Conservation (phyloP, 1,140 invertebrate species). For the Cyphomyrmex costatus region DNA sequence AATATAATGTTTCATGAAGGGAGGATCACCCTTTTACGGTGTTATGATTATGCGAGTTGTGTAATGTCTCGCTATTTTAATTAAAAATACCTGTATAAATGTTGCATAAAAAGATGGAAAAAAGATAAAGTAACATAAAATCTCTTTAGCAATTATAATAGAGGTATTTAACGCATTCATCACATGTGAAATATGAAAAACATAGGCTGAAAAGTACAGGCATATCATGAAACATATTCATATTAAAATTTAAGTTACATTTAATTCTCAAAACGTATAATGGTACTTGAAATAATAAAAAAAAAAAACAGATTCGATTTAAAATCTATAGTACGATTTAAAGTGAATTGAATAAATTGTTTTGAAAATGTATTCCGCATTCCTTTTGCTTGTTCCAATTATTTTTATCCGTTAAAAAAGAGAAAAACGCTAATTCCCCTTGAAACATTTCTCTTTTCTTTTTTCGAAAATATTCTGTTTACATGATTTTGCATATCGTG, state of each 20-base stretch:
- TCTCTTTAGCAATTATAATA: neutral
- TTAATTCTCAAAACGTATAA: neutral
- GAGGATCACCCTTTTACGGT: neutral
- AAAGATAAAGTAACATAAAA: neutral
- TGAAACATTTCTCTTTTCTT: neutral
- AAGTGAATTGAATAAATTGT: neutral
- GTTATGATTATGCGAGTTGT: neutral
- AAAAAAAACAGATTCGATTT: too few relatives aligned
- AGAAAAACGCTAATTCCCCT: neutral
- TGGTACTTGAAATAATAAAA: neutral
- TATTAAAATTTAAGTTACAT: neutral
- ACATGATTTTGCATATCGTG: constrained; percentile 36
- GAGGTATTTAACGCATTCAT: constrained; percentile 6
- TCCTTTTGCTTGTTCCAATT: neutral
- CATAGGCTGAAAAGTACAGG: too few relatives aligned
- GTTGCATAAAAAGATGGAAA: constrained; percentile 3
- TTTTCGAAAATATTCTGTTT: constrained; percentile 12
- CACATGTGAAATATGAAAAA: constrained; percentile 1
- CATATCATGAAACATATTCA: neutral
- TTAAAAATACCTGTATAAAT: constrained; percentile 27
- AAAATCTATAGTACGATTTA: neutral
- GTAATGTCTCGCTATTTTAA: constrained; percentile 26
- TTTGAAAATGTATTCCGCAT: neutral
- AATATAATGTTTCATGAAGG: constrained; percentile 1
- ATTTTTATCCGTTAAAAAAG: neutral